These are phyloP conservation scores for Agapetus fuscipes DNA, from an alignment of 2,888 invertebrate genomes.

Conservation along the genomic window DNA sequence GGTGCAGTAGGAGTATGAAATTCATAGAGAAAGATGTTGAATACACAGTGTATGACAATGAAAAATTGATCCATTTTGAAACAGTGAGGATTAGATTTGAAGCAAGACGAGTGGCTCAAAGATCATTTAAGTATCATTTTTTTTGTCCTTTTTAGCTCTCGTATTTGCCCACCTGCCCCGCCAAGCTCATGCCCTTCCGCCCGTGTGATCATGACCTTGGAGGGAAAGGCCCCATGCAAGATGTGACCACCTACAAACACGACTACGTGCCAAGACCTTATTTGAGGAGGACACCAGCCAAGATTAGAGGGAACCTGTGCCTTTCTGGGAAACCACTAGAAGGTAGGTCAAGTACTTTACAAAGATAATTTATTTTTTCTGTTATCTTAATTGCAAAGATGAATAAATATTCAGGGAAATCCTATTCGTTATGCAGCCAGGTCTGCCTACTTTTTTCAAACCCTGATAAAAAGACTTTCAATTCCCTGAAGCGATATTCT, in stretches of 20 bases:
- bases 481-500: too few species aligned
- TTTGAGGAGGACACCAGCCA: conserved; percentile 35
- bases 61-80: too few species aligned
- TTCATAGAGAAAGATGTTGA: too few species aligned
- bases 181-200: conserved; percentile 42
- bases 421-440: not conserved
- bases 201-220: conserved; percentile 54
- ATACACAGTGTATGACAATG: too few species aligned
- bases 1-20: too few species aligned
- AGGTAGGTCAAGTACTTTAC: too few species aligned
- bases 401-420: not conserved
- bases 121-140: too few species aligned
- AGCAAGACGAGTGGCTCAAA: too few species aligned
- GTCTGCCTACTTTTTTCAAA: too few species aligned
- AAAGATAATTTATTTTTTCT: not conserved
- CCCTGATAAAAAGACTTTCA: too few species aligned
- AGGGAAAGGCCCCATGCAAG: conserved; percentile 60
- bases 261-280: conserved; percentile 59
- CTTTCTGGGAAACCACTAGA: conserved; percentile 36
- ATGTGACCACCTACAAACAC: conserved; percentile 61
- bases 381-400: not conserved
- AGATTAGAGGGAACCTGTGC: conserved; percentile 32
- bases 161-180: conserved; percentile 46
- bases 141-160: conserved; percentile 41
- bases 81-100: too few species aligned